These are phyloP conservation scores for Drosophila serrata DNA, from an alignment of 1,140 invertebrate genomes.

Conservation along the genomic window DNA sequence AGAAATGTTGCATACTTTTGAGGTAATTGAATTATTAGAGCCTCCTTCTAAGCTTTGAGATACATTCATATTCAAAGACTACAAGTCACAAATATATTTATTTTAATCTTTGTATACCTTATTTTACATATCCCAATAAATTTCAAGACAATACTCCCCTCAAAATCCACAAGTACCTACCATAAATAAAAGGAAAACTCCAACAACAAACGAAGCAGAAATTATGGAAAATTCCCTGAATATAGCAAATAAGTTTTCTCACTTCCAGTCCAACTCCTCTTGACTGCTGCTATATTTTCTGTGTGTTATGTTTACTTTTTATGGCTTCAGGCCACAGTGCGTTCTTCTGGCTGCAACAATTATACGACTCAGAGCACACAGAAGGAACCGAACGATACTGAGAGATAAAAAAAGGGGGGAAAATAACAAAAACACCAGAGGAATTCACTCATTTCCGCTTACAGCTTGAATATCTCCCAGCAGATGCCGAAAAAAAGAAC, in stretches of 20 bases:
- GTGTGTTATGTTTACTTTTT: conserved; percentile 75
- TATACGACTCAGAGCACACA: conserved; percentile 75
- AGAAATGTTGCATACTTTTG: not conserved
- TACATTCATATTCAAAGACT: not conserved
- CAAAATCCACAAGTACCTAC: not conserved
- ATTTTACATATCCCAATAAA: not conserved
- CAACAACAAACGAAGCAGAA: conserved; percentile 65
- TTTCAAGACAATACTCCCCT: not conserved
- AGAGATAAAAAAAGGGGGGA: conserved; percentile 33
- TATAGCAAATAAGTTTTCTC: conserved; percentile 81
- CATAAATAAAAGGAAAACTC: conserved; percentile 22
- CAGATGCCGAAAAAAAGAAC: conserved; percentile 17
- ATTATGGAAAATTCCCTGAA: conserved; percentile 81
- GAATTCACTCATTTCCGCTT: conserved; percentile 74
- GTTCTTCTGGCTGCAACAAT: conserved; percentile 72
- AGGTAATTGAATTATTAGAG: not conserved
- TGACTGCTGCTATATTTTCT: conserved; percentile 16
- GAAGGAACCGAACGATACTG: conserved; percentile 26
- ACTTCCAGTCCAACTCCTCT: conserved; percentile 20
- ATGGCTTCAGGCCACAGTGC: conserved; percentile 74
- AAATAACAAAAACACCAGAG: conserved; percentile 62
- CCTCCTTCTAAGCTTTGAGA: not conserved
- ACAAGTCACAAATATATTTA: not conserved
- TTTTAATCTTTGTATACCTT: not conserved
- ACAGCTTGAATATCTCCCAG: conserved; percentile 49